Evolutionary conservation across 53 echinoderm and acorn worm species (phyloP).

Genomic region (Paracentrotus lividus): DNA sequence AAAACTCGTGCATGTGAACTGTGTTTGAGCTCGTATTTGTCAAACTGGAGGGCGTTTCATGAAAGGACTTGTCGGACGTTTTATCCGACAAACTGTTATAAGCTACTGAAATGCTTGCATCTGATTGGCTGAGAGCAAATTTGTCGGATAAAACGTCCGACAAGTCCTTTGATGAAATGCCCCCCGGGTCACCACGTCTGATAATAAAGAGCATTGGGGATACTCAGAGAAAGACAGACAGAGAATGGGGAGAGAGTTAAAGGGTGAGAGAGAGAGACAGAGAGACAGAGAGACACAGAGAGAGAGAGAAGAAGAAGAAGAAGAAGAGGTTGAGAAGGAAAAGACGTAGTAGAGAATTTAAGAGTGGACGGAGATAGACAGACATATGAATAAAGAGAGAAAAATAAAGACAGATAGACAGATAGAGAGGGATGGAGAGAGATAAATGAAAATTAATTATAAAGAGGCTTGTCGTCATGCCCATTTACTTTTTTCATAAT

Average conservation of each 20-base stretch:
- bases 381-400: not conserved
- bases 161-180: no score
- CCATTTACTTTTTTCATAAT: no score
- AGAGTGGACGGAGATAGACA: not conserved
- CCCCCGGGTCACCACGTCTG: not conserved
- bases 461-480: no score
- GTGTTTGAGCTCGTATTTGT: conserved; percentile 45
- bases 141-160: no score
- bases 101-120: no score
- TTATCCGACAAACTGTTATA: no score
- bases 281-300: no score
- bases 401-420: not conserved
- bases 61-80: no score
- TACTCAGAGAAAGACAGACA: not conserved
- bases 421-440: not conserved
- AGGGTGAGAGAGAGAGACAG: not conserved
- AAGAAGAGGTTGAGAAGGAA: not conserved
- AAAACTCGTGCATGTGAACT: no score
- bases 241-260: not conserved
- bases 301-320: not conserved
- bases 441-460: not conserved
- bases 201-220: not conserved
- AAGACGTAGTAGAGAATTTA: not conserved
- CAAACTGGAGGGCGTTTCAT: not conserved
- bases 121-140: no score